Conservation (phyloP, 2,113 vertebrate genomes). For the Etheostoma cragini region DNA sequence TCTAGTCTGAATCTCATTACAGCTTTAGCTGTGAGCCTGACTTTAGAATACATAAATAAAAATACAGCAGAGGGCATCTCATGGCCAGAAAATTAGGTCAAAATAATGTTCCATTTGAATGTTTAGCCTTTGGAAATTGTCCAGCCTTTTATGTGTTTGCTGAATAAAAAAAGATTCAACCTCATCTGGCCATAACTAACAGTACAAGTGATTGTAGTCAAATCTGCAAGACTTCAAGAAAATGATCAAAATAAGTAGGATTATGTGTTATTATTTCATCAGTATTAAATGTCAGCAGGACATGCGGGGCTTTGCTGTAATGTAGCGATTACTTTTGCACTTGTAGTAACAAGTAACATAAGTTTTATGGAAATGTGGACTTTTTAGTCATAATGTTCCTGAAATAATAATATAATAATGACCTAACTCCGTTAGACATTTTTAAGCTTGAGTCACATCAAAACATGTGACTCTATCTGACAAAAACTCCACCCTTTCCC, state of each 20-base stretch:
- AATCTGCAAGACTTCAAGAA: conserved; percentile 15
- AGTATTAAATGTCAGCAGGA: not conserved
- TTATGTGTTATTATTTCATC: not conserved
- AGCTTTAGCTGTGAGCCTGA: conserved; percentile 37
- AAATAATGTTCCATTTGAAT: conserved; percentile 60
- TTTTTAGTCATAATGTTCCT: not conserved
- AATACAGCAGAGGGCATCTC: conserved; percentile 54
- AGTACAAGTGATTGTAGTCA: not conserved
- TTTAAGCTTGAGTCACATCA: conserved; percentile 13
- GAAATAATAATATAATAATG: not conserved
- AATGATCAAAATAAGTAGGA: not conserved
- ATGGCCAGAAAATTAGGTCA: conserved; percentile 72
- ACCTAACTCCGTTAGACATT: conserved; percentile 3
- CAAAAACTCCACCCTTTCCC: conserved; percentile 10
- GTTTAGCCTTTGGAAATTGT: conserved; percentile 44
- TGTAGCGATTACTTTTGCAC: not conserved
- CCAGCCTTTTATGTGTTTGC: conserved; percentile 46
- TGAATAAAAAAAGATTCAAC: conserved; percentile 19
- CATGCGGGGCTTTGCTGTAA: not conserved
- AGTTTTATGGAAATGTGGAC: not conserved
- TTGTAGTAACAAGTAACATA: not conserved
- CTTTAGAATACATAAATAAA: conserved; percentile 45
- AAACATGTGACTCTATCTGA: conserved; percentile 6
- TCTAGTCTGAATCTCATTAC: conserved; percentile 73
- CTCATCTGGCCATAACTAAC: conserved; percentile 21